phyloP scores from a whole-genome alignment of 92 coral and sea anemone species.

The Virgularia gustaviana region DNA sequence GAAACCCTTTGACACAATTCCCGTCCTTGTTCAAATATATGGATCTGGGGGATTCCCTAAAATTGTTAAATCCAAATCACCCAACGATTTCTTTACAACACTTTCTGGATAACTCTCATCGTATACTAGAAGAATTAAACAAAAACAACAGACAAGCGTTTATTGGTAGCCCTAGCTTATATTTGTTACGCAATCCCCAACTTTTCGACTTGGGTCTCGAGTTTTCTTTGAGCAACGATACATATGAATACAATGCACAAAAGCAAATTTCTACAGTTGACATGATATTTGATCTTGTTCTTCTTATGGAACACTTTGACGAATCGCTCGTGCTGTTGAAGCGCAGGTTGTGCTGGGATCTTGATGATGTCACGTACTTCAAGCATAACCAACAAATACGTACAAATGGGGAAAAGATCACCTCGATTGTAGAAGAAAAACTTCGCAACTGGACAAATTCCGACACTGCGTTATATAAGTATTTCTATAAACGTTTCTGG shows the following conservation, averaged over 20 bases:
- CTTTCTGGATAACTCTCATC: conserved; percentile 42
- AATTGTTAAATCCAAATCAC: neutral
- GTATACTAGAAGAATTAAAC: conserved; percentile 1
- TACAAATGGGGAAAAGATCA: neutral
- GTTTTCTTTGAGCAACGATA: neutral
- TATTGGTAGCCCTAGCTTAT: conserved; percentile 37
- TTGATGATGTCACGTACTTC: conserved; percentile 57
- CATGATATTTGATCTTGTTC: conserved; percentile 45
- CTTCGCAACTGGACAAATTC: conserved; percentile 52
- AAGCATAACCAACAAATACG: conserved; percentile 42
- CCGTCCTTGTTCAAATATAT: conserved; percentile 57
- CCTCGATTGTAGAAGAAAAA: conserved; percentile 5
- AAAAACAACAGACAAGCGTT: conserved; percentile 16
- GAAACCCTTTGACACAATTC: conserved; percentile 59
- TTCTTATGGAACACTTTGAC: conserved; percentile 65
- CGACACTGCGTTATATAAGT: conserved; percentile 46
- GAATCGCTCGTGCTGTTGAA: conserved; percentile 57
- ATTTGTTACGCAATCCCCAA: conserved; percentile 54
- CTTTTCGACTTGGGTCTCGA: conserved; percentile 59
- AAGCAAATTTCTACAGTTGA: conserved; percentile 27
- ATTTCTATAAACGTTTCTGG: conserved; percentile 61
- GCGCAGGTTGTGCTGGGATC: conserved; percentile 54
- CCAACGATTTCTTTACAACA: conserved; percentile 28
- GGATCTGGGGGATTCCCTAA: conserved; percentile 37
- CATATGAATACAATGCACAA: conserved; percentile 1